phyloP scores from a whole-genome alignment of 2,797 vertebrate species.

The Takifugu rubripes region DNA sequence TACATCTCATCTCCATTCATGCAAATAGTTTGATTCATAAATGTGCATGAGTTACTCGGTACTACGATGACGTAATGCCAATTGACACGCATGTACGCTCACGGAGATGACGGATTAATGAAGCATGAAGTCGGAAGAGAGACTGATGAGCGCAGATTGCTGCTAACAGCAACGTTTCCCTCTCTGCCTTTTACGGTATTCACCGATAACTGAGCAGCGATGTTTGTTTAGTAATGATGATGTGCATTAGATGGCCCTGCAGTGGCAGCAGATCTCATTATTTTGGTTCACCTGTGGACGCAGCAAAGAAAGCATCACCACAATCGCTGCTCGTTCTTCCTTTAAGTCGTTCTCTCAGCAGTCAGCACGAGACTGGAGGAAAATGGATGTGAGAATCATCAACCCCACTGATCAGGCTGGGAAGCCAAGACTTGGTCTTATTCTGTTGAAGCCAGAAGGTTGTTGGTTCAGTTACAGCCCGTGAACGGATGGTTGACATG shows the following conservation, averaged over 20 bases:
- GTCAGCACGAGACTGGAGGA: too few relatives aligned
- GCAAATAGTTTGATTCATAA: conserved; percentile 53
- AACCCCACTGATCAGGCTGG: too few relatives aligned
- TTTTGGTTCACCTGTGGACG: too few relatives aligned
- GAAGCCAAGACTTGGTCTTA: too few relatives aligned
- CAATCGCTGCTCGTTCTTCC: too few relatives aligned
- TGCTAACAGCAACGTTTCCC: conserved; percentile 13
- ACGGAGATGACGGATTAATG: neutral
- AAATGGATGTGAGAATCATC: too few relatives aligned
- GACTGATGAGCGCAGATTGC: conserved; percentile 29
- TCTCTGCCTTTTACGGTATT: neutral
- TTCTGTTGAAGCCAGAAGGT: conserved; percentile 9
- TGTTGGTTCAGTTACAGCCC: conserved; percentile 1
- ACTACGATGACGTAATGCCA: conserved; percentile 16
- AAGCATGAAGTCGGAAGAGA: conserved; percentile 34
- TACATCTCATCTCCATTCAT: conserved; percentile 46
- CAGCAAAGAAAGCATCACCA: too few relatives aligned
- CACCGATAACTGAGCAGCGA: too few relatives aligned
- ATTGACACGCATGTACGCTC: conserved; percentile 23
- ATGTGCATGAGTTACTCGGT: conserved; percentile 29
- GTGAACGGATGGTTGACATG: conserved; percentile 1
- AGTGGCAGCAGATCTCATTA: too few relatives aligned
- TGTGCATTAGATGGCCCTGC: too few relatives aligned
- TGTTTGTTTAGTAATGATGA: too few relatives aligned
- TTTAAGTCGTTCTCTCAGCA: too few relatives aligned